A percentile compares a stretch with the other conserved stretches of the same genome.
These are phyloP conservation scores for Dryobota labecula DNA, from an alignment of 2,888 invertebrate species.

Conservation along the genomic window DNA sequence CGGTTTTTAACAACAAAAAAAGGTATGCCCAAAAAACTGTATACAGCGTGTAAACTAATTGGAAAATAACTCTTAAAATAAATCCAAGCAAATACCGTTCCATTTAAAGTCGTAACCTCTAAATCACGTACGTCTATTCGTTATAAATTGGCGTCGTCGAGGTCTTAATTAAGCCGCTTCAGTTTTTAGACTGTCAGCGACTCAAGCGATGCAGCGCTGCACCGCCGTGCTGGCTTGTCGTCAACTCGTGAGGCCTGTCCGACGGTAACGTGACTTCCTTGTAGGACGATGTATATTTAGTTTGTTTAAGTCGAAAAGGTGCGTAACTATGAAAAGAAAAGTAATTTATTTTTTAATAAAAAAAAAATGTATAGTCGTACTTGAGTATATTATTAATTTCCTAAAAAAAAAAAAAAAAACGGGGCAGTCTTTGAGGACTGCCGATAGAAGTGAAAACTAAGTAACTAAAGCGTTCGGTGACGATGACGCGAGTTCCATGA, in stretches of 20 bases:
- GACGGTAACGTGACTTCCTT: constrained; percentile 53
- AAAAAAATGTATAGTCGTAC: not conserved
- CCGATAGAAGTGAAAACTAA: too few relatives aligned
- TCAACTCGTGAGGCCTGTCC: constrained; percentile 45
- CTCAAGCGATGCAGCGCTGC: constrained; percentile 7
- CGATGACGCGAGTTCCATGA: too few relatives aligned
- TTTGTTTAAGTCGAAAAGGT: constrained; percentile 10
- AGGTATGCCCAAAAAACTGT: too few relatives aligned
- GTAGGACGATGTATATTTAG: constrained; percentile 28
- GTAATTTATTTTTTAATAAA: not conserved
- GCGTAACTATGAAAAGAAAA: not conserved
- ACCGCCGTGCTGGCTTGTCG: constrained; percentile 28
- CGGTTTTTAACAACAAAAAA: not conserved
- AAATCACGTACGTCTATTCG: constrained; percentile 55
- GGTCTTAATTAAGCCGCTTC: constrained; percentile 53
- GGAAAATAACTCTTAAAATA: constrained; percentile 1
- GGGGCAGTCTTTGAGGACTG: too few relatives aligned
- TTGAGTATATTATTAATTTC: not conserved
- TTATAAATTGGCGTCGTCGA: constrained; percentile 54
- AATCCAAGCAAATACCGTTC: constrained; percentile 23
- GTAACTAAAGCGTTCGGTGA: too few relatives aligned
- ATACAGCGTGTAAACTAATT: not conserved
- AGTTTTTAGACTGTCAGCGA: constrained; percentile 53
- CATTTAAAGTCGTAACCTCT: constrained; percentile 31
- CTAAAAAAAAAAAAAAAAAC: too few relatives aligned